Evolutionary conservation across 2,113 vertebrate species (phyloP).

Genomic region (Grammomys surdaster): DNA sequence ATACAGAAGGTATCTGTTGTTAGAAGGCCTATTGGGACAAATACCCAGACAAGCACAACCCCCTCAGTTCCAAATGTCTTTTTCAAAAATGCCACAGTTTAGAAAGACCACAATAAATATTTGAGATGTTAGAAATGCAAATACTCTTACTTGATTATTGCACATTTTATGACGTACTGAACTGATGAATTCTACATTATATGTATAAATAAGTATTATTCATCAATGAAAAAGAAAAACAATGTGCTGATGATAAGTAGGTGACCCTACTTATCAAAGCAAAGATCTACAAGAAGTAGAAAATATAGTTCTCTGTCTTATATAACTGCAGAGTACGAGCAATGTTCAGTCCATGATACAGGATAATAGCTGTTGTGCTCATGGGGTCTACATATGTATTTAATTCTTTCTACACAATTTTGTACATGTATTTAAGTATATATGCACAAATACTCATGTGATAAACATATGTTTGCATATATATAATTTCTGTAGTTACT

Average conservation of each 20-base stretch:
- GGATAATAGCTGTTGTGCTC: rapidly evolving
- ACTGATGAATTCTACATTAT: background rate
- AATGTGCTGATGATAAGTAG: background rate
- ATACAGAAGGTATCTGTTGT: background rate
- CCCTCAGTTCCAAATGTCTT: background rate
- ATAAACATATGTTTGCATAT: too few species aligned
- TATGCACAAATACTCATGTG: background rate
- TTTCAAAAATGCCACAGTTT: background rate
- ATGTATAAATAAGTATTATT: background rate
- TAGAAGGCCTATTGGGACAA: background rate
- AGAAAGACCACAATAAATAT: background rate
- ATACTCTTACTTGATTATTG: background rate
- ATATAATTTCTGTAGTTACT: background rate
- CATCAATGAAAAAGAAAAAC: too few species aligned
- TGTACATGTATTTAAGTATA: background rate
- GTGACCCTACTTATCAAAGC: background rate
- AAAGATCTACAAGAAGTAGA: background rate
- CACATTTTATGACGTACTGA: background rate
- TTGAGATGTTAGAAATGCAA: background rate
- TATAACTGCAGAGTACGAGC: rapidly evolving
- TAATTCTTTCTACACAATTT: rapidly evolving
- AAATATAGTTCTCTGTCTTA: background rate
- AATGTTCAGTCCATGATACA: background rate
- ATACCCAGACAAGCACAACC: background rate
- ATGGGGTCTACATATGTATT: background rate